Base-by-base conservation (phyloP, 2,797 vertebrate genomes). In the Sciaenops ocellatus region DNA sequence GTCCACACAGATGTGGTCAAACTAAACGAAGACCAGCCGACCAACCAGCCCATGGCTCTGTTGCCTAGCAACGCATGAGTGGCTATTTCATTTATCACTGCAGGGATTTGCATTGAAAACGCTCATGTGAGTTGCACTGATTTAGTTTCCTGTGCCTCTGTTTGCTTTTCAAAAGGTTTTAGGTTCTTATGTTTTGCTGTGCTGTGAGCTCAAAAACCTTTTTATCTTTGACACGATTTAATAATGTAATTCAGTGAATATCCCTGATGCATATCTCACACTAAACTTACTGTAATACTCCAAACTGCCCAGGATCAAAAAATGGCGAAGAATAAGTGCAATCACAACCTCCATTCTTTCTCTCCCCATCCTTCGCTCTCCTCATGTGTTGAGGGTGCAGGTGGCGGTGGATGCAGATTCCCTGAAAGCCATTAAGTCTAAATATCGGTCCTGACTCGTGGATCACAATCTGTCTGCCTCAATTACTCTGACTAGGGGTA, bases 341-440 rank as follows among this genome's bases (percentile, higher is more conserved):
- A 60, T n/a, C 20, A 46, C 10, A 63, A 41, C 13, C 44, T 56
- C 42, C 16, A 3, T 3, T 63, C 30, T 60, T 78, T n/a, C 15
- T 62, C 46, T 72, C 46, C 41, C 46, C 16, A 10, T 71, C 60
- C n/a, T 22, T 75, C 51, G 6, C 15, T 77, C 47, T 71, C 48
- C 48, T 63, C 73, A 44, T 69, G 75, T 80, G 77, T 75, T 55
- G 75, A 85, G 81, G 79, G 84, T 90, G 83, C 89, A 93, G 92
- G 89, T 92, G 92, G 85, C 62, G 34, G 72, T 65, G 64, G 84
- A 85, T 85, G 76, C 78, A 88, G 87, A 90, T 92, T 88, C 84
- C 87, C 79, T 85, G 78, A 92, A 93, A 95, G 80, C 91, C 84
- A 94, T 95, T 94, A 94, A 92, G 86, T 91, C 73, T 80, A 85